These are phyloP conservation scores for Pedetes capensis DNA, from an alignment of 2,113 vertebrate species.

Conservation along the genomic window DNA sequence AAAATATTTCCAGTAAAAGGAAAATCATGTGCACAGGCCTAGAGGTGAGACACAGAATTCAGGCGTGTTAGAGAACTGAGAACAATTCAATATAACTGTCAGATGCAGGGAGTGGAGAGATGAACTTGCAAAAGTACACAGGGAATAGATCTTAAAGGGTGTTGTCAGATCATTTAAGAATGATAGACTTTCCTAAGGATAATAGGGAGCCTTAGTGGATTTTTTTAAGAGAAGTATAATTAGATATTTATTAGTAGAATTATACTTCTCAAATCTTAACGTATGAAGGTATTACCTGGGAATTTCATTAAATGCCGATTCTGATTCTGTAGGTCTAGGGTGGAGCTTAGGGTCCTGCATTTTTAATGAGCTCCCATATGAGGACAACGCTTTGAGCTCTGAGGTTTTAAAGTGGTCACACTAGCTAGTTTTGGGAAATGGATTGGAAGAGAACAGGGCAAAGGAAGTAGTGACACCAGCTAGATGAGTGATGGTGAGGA, in stretches of 20 bases:
- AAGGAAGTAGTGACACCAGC: not conserved
- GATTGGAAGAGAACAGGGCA: not conserved
- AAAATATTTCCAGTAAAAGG: not conserved
- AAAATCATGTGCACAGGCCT: not conserved
- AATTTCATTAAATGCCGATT: not conserved
- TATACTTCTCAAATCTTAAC: not conserved
- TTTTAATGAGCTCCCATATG: not conserved
- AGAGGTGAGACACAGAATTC: not conserved
- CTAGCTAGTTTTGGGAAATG: not conserved
- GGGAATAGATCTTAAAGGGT: not conserved
- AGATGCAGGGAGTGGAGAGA: not conserved
- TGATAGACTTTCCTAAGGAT: not conserved
- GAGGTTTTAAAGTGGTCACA: not conserved
- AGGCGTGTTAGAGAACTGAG: not conserved
- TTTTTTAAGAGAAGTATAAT: not conserved
- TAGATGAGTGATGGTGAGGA: not conserved
- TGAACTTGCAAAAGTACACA: not conserved
- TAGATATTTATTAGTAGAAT: constrained; percentile 17
- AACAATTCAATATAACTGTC: not conserved
- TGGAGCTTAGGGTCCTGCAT: not conserved
- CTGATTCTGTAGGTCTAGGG: not conserved
- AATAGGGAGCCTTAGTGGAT: not conserved
- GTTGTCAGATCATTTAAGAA: not conserved
- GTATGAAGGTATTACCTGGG: not conserved
- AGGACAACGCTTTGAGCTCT: not conserved